A percentile compares a stretch with the other conserved stretches of the same genome.
Conservation (phyloP, 2,888 invertebrate genomes). For the Druceiella hillmani region DNA sequence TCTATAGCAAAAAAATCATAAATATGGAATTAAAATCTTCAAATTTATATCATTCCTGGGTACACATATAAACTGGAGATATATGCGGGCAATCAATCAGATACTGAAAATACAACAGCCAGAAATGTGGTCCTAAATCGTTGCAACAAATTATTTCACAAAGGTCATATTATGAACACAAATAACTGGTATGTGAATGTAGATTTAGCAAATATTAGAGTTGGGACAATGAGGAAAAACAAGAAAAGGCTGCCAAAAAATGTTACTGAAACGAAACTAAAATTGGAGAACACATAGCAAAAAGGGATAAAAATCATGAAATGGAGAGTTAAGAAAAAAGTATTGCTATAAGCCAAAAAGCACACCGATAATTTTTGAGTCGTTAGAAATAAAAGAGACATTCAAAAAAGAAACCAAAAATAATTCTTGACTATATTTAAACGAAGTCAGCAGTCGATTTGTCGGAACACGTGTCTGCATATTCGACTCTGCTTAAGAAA, state of each 20-base stretch:
- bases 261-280: slow-evolving; percentile 27
- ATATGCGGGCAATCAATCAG: too few relatives aligned
- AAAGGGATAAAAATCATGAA: slow-evolving; percentile 24
- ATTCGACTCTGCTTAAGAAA: slow-evolving; percentile 22
- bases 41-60: too few relatives aligned
- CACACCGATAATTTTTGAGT: slow-evolving; percentile 23
- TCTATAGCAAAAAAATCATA: too few relatives aligned
- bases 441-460: slow-evolving; percentile 29
- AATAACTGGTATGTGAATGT: slow-evolving; percentile 31
- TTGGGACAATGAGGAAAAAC: slow-evolving; percentile 30
- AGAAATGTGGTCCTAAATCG: too few relatives aligned
- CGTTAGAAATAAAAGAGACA: slow-evolving; percentile 13
- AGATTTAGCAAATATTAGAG: too few relatives aligned
- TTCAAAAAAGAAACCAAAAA: slow-evolving; percentile 22
- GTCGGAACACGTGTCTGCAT: slow-evolving; percentile 29
- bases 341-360: slow-evolving; percentile 29
- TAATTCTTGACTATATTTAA: slow-evolving; percentile 28
- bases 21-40: too few relatives aligned
- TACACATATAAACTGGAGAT: too few relatives aligned
- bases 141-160: too few relatives aligned
- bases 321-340: slow-evolving; percentile 27
- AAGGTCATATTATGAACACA: slow-evolving; percentile 26
- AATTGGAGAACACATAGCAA: slow-evolving; percentile 25
- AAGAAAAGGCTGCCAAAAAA: slow-evolving; percentile 27
- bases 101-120: too few relatives aligned